Conservation (phyloP, 2,113 vertebrate genomes). For the Semicossyphus pulcher region DNA sequence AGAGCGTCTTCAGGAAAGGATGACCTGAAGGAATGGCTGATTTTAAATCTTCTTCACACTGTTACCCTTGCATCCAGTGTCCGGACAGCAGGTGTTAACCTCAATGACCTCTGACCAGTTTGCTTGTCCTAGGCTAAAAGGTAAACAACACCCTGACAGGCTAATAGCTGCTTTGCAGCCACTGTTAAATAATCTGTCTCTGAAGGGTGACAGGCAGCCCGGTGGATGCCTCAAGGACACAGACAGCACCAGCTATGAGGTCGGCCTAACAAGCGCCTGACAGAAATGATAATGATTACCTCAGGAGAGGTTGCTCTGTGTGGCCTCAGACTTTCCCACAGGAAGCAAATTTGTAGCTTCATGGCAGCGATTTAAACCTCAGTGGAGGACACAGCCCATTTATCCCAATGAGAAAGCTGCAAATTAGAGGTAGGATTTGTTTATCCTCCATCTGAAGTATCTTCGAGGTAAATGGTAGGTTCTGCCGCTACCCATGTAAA, state of each 20-base stretch:
- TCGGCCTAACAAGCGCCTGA: constrained; percentile 62
- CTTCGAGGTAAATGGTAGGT: constrained; percentile 28
- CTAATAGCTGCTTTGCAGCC: constrained; percentile 35
- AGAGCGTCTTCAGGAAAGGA: not conserved
- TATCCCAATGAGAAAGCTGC: constrained; percentile 29
- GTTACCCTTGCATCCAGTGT: not conserved
- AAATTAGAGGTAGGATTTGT: constrained; percentile 55
- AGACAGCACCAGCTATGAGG: constrained; percentile 44
- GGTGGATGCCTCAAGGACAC: constrained; percentile 61
- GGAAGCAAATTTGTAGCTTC: constrained; percentile 54
- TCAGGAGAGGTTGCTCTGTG: constrained; percentile 34
- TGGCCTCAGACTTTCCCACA: constrained; percentile 47
- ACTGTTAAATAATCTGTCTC: constrained; percentile 53
- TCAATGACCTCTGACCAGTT: constrained; percentile 14
- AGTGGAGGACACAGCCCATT: constrained; percentile 45
- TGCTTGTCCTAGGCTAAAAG: constrained; percentile 17
- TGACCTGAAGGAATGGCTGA: not conserved
- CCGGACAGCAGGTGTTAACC: constrained; percentile 11
- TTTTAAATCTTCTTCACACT: not conserved
- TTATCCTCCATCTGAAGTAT: constrained; percentile 45
- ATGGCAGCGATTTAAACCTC: constrained; percentile 44
- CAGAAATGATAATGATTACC: constrained; percentile 68
- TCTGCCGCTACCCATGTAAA: constrained; percentile 26
- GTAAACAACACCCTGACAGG: constrained; percentile 22
- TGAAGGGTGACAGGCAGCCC: constrained; percentile 46